Evolutionary conservation across 1,140 invertebrate species (phyloP), one percentile per base, ranked within the genome.

Genomic region (Sitodiplosis mosellana): DNA sequence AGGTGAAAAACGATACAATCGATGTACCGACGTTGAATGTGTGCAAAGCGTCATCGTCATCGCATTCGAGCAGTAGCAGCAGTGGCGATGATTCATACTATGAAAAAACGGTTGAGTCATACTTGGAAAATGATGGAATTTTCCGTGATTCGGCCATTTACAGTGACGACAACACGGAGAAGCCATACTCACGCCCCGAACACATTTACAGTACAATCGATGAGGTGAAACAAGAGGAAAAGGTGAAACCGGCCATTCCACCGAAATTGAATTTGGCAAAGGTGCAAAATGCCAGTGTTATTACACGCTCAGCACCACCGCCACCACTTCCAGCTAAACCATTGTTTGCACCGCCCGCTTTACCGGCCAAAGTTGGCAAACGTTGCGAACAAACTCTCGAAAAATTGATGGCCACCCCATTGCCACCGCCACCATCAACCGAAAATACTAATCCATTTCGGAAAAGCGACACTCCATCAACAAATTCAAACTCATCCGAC

Each of bases 131-230:
- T 55, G 76, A 78, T 47, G 80, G 82, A 49, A 71, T 75, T 1
- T 84, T 84, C 56, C 70, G 84, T 55, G 84, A 87, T 59, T 85
- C 82, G 55, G 84, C 84, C 54, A 82, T 87, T 57, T 87, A 87
- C 55, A 87, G 83, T 46, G 84, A 87, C 53, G 71, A 68, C 17
- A 78, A 79, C 36, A 72, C 79, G 49, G 45, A 60, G 56, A 41
- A 56, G 58, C 34, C 33, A 34, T 0, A 57, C 60, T 21, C 53
- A 52, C 15, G 55, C 11, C 15, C 15, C 14, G 41, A 44, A 14
- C 19, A 48, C 20, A 43, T 43, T 36, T 48, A 61, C 3, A 20
- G 27, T 27, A 27, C 50, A 1, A 33, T 15, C 4, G 46, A 49
- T 12, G 18, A n/a, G 10, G 36, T 22, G 14, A 57, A 58, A 14